Conservation (phyloP, 2,888 invertebrate genomes). For the Ochropleura leucogaster region DNA sequence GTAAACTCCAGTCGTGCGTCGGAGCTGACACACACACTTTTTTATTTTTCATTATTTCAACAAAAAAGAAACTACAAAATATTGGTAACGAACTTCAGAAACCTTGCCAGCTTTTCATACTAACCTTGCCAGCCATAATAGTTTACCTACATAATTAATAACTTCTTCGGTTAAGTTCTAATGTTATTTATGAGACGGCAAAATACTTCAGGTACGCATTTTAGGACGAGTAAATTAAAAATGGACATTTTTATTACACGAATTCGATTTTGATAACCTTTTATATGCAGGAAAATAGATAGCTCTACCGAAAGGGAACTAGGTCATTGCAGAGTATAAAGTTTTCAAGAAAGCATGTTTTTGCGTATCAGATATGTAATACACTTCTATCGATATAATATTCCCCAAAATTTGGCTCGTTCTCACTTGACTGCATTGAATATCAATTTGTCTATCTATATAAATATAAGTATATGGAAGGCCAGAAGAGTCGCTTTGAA, state of each 20-base stretch:
- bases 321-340: slow-evolving; percentile 10
- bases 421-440: neutral
- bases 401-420: neutral
- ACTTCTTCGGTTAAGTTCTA: slow-evolving; percentile 1
- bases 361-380: neutral
- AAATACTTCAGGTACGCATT: neutral
- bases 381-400: slow-evolving; percentile 4
- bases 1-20: too few species aligned
- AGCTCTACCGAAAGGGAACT: neutral
- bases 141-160: slow-evolving; percentile 13
- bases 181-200: neutral
- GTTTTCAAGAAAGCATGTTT: slow-evolving; percentile 1
- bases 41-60: neutral
- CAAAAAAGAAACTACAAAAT: slow-evolving; percentile 4
- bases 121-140: slow-evolving; percentile 7
- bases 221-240: slow-evolving; percentile 17
- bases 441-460: neutral
- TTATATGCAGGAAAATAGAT: slow-evolving; percentile 11
- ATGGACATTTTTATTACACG: slow-evolving; percentile 1
- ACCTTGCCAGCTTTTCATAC: neutral
- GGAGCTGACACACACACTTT: too few species aligned
- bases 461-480: neutral
- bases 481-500: neutral
- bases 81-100: slow-evolving; percentile 3
- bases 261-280: slow-evolving; percentile 20